Conservation (phyloP, 2,797 vertebrate species). For the Eulemur albifrons region DNA sequence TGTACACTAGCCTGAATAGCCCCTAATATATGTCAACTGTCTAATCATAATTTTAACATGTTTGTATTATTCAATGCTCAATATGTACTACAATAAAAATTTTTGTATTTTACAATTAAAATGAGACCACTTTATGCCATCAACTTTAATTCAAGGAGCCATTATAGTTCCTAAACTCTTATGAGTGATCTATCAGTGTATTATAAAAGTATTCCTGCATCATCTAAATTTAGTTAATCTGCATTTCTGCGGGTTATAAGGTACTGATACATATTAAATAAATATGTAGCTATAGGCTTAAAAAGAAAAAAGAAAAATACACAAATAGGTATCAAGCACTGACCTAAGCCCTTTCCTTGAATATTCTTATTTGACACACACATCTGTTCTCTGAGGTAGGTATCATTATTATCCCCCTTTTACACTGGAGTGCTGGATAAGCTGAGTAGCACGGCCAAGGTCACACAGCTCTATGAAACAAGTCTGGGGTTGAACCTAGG, state of each 20-base stretch:
- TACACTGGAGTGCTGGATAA: background rate
- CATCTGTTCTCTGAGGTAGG: background rate
- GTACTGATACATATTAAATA: background rate
- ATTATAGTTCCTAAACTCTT: background rate
- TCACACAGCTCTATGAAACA: background rate
- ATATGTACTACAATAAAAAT: background rate
- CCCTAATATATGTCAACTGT: background rate
- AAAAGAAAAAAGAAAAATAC: background rate
- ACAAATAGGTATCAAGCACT: background rate
- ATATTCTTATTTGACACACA: constrained; percentile 15
- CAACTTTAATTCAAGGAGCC: constrained; percentile 29
- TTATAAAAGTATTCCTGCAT: background rate
- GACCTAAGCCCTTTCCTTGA: background rate
- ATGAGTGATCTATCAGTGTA: background rate
- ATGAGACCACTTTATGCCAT: background rate
- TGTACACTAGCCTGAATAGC: background rate
- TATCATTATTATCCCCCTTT: background rate
- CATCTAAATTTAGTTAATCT: constrained; percentile 2
- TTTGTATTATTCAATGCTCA: background rate
- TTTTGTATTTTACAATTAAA: constrained; percentile 39
- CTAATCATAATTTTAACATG: background rate
- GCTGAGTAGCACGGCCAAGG: background rate
- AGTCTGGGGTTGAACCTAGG: background rate
- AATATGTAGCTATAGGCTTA: background rate
- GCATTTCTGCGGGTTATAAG: background rate